phyloP scores from a whole-genome alignment of 1,140 invertebrate genomes.

The Bombus confusus region DNA sequence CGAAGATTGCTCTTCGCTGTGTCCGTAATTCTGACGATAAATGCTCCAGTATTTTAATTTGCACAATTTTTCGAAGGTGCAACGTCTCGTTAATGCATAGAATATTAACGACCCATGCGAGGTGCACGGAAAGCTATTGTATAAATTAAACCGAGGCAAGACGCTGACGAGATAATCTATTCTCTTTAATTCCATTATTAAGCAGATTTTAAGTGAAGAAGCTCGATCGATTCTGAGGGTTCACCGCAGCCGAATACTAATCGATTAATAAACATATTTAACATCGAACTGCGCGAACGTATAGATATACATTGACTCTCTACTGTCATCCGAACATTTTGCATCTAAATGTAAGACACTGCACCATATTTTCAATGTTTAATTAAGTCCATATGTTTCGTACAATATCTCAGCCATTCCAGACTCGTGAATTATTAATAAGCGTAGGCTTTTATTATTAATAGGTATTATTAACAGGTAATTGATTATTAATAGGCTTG shows the following conservation, averaged over 20 bases:
- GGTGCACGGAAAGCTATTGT: neutral
- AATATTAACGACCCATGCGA: conserved; percentile 4
- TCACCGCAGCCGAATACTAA: neutral
- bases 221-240: neutral
- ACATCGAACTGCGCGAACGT: neutral
- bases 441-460: neutral
- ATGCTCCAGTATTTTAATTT: neutral
- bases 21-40: neutral
- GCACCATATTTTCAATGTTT: neutral
- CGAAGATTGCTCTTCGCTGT: no score
- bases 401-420: neutral
- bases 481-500: no score
- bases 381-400: neutral
- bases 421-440: neutral
- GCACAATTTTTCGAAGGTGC: neutral
- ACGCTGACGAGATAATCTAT: neutral
- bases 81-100: neutral
- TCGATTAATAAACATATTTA: conserved; percentile 4
- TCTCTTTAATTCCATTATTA: conserved; percentile 7
- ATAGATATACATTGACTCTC: neutral
- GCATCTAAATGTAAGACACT: neutral
- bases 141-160: conserved; percentile 21
- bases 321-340: neutral
- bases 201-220: conserved; percentile 12
- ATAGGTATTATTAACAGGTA: no score